Evolutionary conservation across 1,140 invertebrate genomes (phyloP), one percentile per base, ranked within the genome.

Genomic region (Adoxophyes honmai): DNA sequence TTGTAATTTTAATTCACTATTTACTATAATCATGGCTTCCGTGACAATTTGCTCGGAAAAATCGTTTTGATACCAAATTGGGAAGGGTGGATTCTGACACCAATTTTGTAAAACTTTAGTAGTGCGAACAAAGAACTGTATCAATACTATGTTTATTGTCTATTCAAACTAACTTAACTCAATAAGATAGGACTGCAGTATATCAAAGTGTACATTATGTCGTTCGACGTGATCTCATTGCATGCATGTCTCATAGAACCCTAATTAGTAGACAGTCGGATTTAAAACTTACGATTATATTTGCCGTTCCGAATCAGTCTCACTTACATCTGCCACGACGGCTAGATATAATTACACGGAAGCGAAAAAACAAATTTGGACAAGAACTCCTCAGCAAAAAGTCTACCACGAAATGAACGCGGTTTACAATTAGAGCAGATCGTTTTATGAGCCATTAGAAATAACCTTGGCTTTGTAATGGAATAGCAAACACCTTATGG

Each of bases 351-450:
- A 48, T 48, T 48, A 48, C 42, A 48, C 18, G 42, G 42, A 48
- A 33, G 42, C 21, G 18, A 48, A 48, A 48, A 48, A 48, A 48
- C 42, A 28, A 33, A 44, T 11, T 48, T n/a, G n/a, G 7, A 48
- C 9, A 59, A 56, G 51, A 57, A 48, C 42, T 28, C 21, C 21
- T 48, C 9, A 6, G 14, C 59, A 72, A 68, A 74, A 71, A 74
- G 35, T 52, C 13, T 59, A 39, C 56, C 14, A 38, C 55, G 57
- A 62, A 70, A 81, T 66, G 59, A 75, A 59, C 65, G 58, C 48
- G 57, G 57, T 71, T 69, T 66, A 70, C 65, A 81, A 81, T 78
- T 77, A 74, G 73, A 81, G 70, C 71, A 77, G 52, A 78, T 71
- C 62, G 60, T 53, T 69, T 60, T 54, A 48, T 83, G 78, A 78